These are phyloP conservation scores for Zele albiditarsus DNA, from an alignment of 2,888 invertebrate genomes.

Conservation along the genomic window DNA sequence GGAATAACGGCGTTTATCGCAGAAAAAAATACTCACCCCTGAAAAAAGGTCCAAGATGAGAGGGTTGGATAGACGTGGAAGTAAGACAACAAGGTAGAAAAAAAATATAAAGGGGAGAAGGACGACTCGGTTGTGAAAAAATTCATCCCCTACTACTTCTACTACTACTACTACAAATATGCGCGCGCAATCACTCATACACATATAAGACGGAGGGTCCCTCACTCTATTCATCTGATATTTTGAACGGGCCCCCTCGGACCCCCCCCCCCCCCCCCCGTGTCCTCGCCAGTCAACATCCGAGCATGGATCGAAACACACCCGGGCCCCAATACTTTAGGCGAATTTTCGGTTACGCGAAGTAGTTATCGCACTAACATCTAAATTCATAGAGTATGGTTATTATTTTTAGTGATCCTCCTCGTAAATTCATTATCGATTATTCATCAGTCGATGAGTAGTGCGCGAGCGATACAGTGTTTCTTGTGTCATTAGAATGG, in stretches of 20 bases:
- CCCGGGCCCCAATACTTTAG: slow-evolving; percentile 35
- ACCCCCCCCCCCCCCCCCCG: slow-evolving; percentile 51
- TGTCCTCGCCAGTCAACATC: slow-evolving; percentile 68
- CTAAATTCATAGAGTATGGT: slow-evolving; percentile 4
- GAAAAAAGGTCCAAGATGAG: slow-evolving; percentile 54
- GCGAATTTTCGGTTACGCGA: slow-evolving; percentile 37
- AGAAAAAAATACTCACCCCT: slow-evolving; percentile 51
- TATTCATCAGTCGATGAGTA: background rate
- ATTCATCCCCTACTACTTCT: slow-evolving; percentile 59
- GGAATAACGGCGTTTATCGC: slow-evolving; percentile 30
- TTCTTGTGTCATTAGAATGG: background rate
- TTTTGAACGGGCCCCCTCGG: slow-evolving; percentile 65
- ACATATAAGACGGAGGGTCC: slow-evolving; percentile 56
- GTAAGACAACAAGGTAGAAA: slow-evolving; percentile 35
- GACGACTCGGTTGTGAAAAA: slow-evolving; percentile 58
- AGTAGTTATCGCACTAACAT: background rate
- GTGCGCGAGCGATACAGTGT: background rate
- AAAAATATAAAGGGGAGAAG: slow-evolving; percentile 48
- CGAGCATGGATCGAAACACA: slow-evolving; percentile 68
- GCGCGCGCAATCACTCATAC: slow-evolving; percentile 15
- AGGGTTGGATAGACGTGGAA: slow-evolving; percentile 54
- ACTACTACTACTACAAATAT: no score
- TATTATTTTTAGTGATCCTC: background rate
- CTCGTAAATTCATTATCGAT: no score
- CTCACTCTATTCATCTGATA: slow-evolving; percentile 71